Base-by-base conservation (phyloP, 1,140 invertebrate species). In the Oryctes rhinoceros region DNA sequence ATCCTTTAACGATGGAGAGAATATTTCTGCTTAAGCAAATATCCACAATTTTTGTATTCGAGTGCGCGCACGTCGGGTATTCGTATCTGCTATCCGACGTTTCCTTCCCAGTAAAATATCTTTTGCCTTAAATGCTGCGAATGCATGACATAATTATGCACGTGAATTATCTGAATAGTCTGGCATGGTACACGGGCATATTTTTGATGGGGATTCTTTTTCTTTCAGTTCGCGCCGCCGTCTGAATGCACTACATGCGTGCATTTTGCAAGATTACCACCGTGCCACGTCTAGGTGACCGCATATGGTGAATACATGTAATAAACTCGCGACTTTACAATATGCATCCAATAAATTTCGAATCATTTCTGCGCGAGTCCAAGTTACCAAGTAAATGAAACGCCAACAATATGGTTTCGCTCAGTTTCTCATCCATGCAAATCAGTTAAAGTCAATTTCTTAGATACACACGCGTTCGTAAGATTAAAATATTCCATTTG, bases 261-360 rank as follows among this genome's bases (percentile, higher is more conserved):
- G 20, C n/a, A 11, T 71, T 35, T 67, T 3, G 62, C 62, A 5
- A 18, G 62, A 20, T 71, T 71, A 71, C 35, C 35, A 11, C 65
- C 20, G 35, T 24, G 65, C n/a, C 18, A 59, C 53, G 18, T 15
- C 53, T 59, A 59, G 18, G n/a, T 20, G 65, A 20, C 65, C 65
- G 35, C 65, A 71, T 13, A 35, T 37, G 65, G 65, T 24, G 20
- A 37, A 30, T 37, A 71, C 1, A 13, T 5, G 20, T 71, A 71
- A 71, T 71, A 71, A 71, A 71, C 65, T 71, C 7, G 65, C 7
- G 65, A 71, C 65, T 71, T 71, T 71, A 71, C 65, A 71, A 15
- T 71, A 71, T 37, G 65, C 10, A 71, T 71, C 65, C 65, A 15
- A 71, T 71, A 71, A 71, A 71, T 71, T 71, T 71, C 65, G 24